Base-by-base conservation (phyloP, 2,797 vertebrate species). In the Coccyzus lansbergi region DNA sequence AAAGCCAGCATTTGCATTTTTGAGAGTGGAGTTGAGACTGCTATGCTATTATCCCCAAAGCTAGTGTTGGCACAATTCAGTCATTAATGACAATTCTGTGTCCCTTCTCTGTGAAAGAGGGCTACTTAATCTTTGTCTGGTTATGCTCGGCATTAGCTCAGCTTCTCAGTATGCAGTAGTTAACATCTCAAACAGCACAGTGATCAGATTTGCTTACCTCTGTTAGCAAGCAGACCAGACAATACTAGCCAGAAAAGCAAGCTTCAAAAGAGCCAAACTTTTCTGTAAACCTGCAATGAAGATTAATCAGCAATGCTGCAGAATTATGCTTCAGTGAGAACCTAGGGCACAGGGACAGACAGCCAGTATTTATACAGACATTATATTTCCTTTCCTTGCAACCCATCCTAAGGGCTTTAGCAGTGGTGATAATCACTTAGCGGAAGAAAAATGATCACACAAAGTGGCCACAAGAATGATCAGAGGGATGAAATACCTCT, bases 41-140 rank as follows among this genome's bases (percentile, higher is more conserved):
- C 40, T 80, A 19, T 33, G 33, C 56, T 55, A 59, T 48, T 83
- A 83, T 29, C 20, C 51, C 86, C 72, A 83, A 89, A 91, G 68
- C 6, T 28, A 31, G 29, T 59, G 51, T 48, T 93, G 64, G 90
- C 81, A 90, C 46, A 82, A 86, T 88, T 95, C 62, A 64, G 7
- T 44, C 48, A 81, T 77, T 94, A 87, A 68, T 38, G 74, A 86
- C 58, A 74, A 93, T 87, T 94, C 89, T 82, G 58, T 64, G 11
- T 59, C 36, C 52, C 86, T 95, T 88, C 83, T 75, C 76, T 22
- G 12, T 79, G 83, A 94, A 97, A 96, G 18, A 26, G 18, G 4
- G 42, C 29, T 77, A 67, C 36, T 95, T 96, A 91, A 92, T 86
- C 70, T 71, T 84, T 60, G 24, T 9, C 53, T 56, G 31, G 49